These are phyloP conservation scores for Drosophila pandora DNA, from an alignment of 1,140 invertebrate species.

Conservation along the genomic window DNA sequence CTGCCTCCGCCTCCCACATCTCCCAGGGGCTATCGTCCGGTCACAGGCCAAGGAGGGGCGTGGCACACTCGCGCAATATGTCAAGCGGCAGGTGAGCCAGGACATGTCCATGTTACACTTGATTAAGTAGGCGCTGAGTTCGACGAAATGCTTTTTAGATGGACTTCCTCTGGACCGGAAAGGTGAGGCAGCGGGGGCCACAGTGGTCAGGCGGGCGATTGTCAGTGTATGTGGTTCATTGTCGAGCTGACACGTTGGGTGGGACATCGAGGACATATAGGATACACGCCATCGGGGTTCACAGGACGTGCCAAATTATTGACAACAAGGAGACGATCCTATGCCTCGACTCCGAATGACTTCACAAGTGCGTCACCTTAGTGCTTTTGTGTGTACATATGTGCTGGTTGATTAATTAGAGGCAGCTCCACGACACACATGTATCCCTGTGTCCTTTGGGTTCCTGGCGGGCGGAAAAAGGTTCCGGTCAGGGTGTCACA, in stretches of 20 bases:
- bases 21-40: neutral
- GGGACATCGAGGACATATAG: neutral
- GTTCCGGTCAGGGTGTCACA: constrained; percentile 18
- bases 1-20: neutral
- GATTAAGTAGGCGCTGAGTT: constrained; percentile 79
- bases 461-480: neutral
- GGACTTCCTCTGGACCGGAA: constrained; percentile 35
- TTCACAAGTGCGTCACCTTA: constrained; percentile 25
- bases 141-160: constrained; percentile 79
- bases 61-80: constrained; percentile 45
- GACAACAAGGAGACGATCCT: constrained; percentile 48
- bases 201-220: neutral
- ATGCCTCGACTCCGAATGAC: constrained; percentile 3
- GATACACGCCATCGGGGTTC: constrained; percentile 13
- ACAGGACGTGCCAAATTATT: constrained; percentile 78
- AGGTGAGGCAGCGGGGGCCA: constrained; percentile 5
- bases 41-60: neutral
- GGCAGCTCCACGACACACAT: constrained; percentile 31
- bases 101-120: constrained; percentile 75
- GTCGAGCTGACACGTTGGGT: constrained; percentile 29
- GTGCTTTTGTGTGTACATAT: constrained; percentile 21
- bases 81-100: constrained; percentile 63
- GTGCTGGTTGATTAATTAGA: constrained; percentile 75
- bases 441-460: constrained; percentile 14
- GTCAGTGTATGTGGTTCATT: constrained; percentile 21